These are phyloP conservation scores for Poeciliopsis infans DNA, from an alignment of 2,797 vertebrate genomes.

Conservation along the genomic window DNA sequence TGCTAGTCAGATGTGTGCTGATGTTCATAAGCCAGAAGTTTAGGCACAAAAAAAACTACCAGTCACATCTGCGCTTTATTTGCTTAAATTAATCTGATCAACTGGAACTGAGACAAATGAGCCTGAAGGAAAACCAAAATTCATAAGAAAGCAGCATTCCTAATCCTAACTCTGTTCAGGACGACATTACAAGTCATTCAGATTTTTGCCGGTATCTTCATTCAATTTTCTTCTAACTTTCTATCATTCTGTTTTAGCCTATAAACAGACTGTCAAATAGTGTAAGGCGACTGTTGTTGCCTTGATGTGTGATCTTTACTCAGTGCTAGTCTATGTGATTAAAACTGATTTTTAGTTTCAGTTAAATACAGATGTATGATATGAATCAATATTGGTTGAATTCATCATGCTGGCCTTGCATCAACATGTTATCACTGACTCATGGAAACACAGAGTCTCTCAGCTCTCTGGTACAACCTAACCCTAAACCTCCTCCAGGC, in stretches of 20 bases:
- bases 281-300: neutral
- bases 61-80: neutral
- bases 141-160: neutral
- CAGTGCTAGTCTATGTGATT: neutral
- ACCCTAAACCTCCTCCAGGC: neutral
- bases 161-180: neutral
- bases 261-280: neutral
- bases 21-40: neutral
- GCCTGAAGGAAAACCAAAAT: neutral
- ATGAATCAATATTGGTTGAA: neutral
- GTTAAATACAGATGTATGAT: neutral
- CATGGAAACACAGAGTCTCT: neutral
- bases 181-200: neutral
- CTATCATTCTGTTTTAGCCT: neutral
- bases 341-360: neutral
- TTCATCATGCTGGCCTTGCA: neutral
- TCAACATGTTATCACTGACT: neutral
- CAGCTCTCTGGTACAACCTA: neutral
- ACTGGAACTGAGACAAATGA: neutral
- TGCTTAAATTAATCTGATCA: neutral
- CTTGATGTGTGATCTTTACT: neutral
- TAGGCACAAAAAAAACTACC: neutral
- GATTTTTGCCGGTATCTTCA: neutral
- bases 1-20: neutral
- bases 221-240: neutral